These are phyloP conservation scores for Catharus minimus DNA, from an alignment of 2,113 vertebrate species.

Conservation along the genomic window DNA sequence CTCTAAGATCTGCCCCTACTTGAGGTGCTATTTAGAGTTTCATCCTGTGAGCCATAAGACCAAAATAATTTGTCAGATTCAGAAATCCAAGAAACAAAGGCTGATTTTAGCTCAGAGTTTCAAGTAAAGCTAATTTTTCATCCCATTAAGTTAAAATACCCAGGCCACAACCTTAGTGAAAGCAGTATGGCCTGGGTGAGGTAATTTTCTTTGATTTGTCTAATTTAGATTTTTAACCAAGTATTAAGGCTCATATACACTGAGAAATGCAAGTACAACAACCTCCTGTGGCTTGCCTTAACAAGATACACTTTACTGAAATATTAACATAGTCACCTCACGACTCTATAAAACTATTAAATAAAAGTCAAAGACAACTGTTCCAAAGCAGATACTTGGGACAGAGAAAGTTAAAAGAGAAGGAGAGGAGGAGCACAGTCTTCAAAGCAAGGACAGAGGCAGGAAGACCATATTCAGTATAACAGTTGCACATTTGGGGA, in stretches of 20 bases:
- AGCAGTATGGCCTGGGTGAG: not conserved
- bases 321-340: not conserved
- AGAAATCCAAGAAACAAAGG: slow-evolving; percentile 5
- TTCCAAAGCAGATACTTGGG: not conserved
- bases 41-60: slow-evolving; percentile 16
- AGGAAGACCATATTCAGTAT: not conserved
- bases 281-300: not conserved
- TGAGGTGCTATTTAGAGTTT: slow-evolving; percentile 5
- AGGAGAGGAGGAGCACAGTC: not conserved
- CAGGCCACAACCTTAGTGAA: not conserved
- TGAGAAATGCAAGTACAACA: not conserved
- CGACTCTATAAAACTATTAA: not conserved
- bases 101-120: not conserved
- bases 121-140: not conserved
- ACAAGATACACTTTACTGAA: not conserved
- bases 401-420: not conserved
- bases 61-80: not conserved
- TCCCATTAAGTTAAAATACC: not conserved
- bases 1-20: not conserved
- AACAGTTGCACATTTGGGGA: not conserved
- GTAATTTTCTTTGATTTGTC: not conserved
- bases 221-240: not conserved
- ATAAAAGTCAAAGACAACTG: not conserved
- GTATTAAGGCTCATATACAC: not conserved
- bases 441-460: not conserved